Percentiles rank a stretch among this genome's conserved stretches.
Evolutionary conservation across 2,888 invertebrate species (phyloP).

Genomic region (Xestoiulus laeticollis): DNA sequence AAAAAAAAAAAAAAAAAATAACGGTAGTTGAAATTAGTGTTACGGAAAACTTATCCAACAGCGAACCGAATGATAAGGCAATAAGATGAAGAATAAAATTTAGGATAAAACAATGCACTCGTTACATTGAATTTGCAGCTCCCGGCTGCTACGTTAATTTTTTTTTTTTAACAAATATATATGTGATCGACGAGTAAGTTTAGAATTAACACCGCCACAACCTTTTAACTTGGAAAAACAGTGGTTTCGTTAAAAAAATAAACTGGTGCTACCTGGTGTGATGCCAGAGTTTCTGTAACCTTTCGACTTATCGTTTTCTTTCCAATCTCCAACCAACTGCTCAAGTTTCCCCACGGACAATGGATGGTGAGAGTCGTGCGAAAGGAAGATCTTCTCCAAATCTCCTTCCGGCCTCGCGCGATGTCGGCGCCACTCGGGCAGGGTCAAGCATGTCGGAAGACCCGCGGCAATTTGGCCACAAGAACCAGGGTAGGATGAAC

Average conservation of each 20-base stretch:
- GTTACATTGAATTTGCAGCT: not conserved
- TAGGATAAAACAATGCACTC: not conserved
- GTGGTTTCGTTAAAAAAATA: slow-evolving; percentile 23
- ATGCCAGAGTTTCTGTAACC: slow-evolving; percentile 28
- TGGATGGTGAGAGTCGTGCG: slow-evolving; percentile 10
- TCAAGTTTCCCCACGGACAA: slow-evolving; percentile 30
- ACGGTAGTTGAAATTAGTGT: not conserved
- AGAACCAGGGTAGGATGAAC: slow-evolving; percentile 27
- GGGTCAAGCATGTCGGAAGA: slow-evolving; percentile 15
- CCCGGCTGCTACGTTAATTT: not conserved
- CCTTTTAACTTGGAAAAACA: not conserved
- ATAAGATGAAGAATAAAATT: not conserved
- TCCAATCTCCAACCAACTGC: slow-evolving; percentile 33
- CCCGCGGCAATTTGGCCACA: not conserved
- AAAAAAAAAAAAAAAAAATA: not conserved
- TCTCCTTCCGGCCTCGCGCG: slow-evolving; percentile 23
- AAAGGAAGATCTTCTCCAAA: slow-evolving; percentile 29
- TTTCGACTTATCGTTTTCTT: not conserved
- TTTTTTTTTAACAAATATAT: slow-evolving; percentile 17
- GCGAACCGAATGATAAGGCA: not conserved
- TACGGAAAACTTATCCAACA: slow-evolving; percentile 15
- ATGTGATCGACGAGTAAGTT: slow-evolving; percentile 15
- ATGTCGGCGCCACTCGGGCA: not conserved
- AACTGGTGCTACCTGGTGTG: slow-evolving; percentile 34
- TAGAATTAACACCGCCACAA: slow-evolving; percentile 5